Base-by-base conservation (phyloP, 2,888 invertebrate species). In the Antheraea assamensis region DNA sequence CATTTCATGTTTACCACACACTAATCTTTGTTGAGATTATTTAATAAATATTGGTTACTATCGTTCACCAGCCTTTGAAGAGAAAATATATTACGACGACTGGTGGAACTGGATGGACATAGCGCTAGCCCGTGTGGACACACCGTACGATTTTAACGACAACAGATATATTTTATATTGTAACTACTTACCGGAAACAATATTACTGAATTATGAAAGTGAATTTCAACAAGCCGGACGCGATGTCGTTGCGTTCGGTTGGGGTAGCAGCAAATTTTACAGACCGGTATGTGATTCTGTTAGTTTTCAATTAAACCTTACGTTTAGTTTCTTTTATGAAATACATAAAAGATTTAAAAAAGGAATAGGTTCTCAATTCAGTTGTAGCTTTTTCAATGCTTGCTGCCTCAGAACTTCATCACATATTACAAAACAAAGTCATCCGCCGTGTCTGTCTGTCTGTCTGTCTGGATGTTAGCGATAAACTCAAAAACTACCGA, bases 121-220 rank as follows among this genome's bases (percentile, higher is more conserved):
- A 49, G 87, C 82, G 0, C 72, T 87, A 0, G 84, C 82, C 0
- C 80, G 80, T 76, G 85, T 88, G 3, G 85, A 88, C 10, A 74
- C 78, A 0, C 80, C 83, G 0, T 86, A 76, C 71, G 73, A 83
- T 24, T 79, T 81, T 61, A 66, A 75, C 0, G 81, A 82, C 61
- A 5, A 71, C 0, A 30, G 24, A 0, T 84, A 75, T 47, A 13
- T 52, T 0, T 19, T 74, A 5, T 71, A 74, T 21, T 88, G 88
- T 66, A 78, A 81, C 0, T 85, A 86, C 68, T 74, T 42, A 10
- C 88, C 88, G 0, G 66, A 72, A 1, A 47, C 70, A 0, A 82
- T 87, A 30, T 27, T 71, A 3, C 75, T 87, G 1, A 86, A 82
- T 72, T 86, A 80, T 49, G 81, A 83, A 21, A n/a, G 64, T 0